Conservation (phyloP, 2,113 vertebrate species). For the Egretta garzetta region DNA sequence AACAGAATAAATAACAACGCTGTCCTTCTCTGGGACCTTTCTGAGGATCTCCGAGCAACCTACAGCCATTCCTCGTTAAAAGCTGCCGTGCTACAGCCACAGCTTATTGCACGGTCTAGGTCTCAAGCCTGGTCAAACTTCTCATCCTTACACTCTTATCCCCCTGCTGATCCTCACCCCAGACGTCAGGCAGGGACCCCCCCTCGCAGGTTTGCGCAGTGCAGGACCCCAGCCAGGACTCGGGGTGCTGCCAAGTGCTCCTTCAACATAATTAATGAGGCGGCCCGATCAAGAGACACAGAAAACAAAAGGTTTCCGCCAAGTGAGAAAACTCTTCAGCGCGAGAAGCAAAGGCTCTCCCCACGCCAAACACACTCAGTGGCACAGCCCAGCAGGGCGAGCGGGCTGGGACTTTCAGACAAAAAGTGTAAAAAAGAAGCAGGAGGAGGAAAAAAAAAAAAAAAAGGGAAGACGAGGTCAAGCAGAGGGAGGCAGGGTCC, state of each 20-base stretch:
- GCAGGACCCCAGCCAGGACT: not conserved
- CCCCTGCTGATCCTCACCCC: not conserved
- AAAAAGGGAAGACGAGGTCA: conserved; percentile 17
- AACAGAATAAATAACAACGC: not conserved
- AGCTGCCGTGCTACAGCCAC: rapidly evolving
- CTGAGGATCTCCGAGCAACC: not conserved
- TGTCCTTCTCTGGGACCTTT: not conserved
- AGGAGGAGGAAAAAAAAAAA: not conserved
- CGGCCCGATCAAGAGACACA: not conserved
- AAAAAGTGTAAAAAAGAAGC: not conserved
- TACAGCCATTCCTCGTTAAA: not conserved
- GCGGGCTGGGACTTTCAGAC: not conserved
- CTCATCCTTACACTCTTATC: not conserved
- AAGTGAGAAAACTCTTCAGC: not conserved
- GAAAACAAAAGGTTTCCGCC: conserved; percentile 33
- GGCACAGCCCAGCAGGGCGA: not conserved
- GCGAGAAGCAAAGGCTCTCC: not conserved
- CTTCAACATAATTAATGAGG: not conserved
- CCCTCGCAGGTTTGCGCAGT: rapidly evolving
- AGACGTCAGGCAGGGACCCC: not conserved
- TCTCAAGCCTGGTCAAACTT: not conserved
- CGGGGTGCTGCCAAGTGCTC: not conserved
- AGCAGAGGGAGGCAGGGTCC: not conserved
- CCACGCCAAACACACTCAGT: not conserved
- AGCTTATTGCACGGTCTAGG: not conserved